phyloP scores from a whole-genome alignment of 2,113 vertebrate species.

The Camelus bactrianus region DNA sequence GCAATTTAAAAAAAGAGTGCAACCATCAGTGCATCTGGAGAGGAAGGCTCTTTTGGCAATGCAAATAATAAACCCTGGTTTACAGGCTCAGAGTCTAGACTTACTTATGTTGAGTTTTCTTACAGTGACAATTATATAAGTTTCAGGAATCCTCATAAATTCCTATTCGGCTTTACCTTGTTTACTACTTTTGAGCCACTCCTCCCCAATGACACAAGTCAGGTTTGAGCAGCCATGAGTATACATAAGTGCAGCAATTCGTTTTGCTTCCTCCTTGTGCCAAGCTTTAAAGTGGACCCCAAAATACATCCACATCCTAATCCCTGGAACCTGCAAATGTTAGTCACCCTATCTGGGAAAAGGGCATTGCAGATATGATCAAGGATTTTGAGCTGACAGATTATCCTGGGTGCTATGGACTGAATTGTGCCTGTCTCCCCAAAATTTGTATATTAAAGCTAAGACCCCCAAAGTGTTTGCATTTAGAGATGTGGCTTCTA shows the following conservation, averaged over 20 bases:
- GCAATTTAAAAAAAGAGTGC: neutral
- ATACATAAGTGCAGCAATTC: neutral
- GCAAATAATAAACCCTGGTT: constrained; percentile 23
- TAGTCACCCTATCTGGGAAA: neutral
- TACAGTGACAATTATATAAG: neutral
- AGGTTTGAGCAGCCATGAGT: neutral
- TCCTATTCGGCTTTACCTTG: neutral
- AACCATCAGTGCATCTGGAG: neutral
- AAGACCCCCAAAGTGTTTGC: neutral
- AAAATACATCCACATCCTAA: neutral
- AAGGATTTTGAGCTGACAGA: neutral
- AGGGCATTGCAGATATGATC: neutral
- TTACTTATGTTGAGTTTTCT: neutral
- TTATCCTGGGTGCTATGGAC: neutral
- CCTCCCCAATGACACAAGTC: neutral
- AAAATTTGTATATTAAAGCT: neutral
- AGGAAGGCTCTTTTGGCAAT: neutral
- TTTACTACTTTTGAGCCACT: constrained; percentile 55
- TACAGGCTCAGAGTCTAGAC: neutral
- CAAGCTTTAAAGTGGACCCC: neutral
- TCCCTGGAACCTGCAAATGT: neutral
- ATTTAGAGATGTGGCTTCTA: neutral
- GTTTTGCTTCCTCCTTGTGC: neutral
- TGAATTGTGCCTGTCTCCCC: neutral
- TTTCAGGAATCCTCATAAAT: constrained; percentile 39